These are phyloP conservation scores for Ataeniobius toweri DNA, from an alignment of 2,797 vertebrate species.

Conservation along the genomic window DNA sequence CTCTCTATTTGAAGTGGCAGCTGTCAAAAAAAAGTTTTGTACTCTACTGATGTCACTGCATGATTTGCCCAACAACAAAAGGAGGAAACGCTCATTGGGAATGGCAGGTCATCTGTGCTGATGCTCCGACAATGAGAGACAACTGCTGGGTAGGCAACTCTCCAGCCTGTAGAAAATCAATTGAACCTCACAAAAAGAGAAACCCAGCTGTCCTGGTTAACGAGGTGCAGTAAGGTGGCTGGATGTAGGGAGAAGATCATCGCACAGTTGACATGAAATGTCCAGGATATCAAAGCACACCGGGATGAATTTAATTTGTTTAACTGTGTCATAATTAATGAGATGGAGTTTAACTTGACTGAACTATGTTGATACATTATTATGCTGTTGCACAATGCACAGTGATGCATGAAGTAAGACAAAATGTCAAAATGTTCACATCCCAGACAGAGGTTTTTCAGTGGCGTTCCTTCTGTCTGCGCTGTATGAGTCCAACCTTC, in stretches of 20 bases:
- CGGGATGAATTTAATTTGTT: not conserved
- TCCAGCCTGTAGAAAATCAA: constrained; percentile 62
- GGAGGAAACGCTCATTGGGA: constrained; percentile 42
- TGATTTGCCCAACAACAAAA: constrained; percentile 45
- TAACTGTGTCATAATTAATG: not conserved
- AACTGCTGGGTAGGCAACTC: constrained; percentile 67
- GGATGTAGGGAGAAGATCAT: constrained; percentile 16
- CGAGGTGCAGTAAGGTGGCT: constrained; percentile 17
- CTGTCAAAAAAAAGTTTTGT: constrained; percentile 62
- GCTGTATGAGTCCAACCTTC: not conserved
- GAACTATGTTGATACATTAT: not conserved
- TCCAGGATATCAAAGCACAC: constrained; percentile 9
- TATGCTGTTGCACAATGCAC: not conserved
- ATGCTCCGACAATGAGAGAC: constrained; percentile 63
- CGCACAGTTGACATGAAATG: constrained; percentile 27
- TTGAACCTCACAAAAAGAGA: constrained; percentile 56
- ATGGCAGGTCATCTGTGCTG: constrained; percentile 65
- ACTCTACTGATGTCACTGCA: constrained; percentile 47
- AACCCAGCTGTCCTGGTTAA: constrained; percentile 65
- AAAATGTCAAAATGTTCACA: not conserved
- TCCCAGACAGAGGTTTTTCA: not conserved
- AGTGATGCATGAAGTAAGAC: not conserved
- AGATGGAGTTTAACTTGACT: not conserved
- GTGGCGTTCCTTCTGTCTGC: not conserved
- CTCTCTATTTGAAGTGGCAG: constrained; percentile 59